Evolutionary conservation across 1,140 invertebrate species (phyloP).

Genomic region (Macrocentrus cingulum): DNA sequence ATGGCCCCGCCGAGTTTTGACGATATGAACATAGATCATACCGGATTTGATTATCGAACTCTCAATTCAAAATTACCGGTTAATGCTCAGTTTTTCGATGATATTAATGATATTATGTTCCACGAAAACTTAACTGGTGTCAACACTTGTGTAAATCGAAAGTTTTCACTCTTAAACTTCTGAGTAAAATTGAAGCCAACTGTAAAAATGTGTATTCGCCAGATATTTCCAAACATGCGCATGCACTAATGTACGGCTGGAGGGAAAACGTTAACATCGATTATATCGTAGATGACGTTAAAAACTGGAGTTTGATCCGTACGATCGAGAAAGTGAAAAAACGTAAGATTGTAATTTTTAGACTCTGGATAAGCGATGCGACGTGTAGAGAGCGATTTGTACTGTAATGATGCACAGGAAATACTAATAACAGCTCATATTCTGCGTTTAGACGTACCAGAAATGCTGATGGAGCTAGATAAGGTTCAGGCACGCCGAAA

Average conservation of each 20-base stretch:
- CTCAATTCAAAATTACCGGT: slow-evolving; percentile 72
- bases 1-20: slow-evolving; percentile 80
- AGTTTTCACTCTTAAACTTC: slow-evolving; percentile 69
- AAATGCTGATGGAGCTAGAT: slow-evolving; percentile 62
- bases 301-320: slow-evolving; percentile 71
- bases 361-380: slow-evolving; percentile 65
- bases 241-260: slow-evolving; percentile 88
- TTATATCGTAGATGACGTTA: slow-evolving; percentile 83
- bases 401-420: slow-evolving; percentile 63
- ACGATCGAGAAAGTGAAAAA: slow-evolving; percentile 64
- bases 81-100: slow-evolving; percentile 68
- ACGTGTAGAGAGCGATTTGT: slow-evolving; percentile 63
- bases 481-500: slow-evolving; percentile 54
- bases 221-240: slow-evolving; percentile 69
- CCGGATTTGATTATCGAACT: slow-evolving; percentile 77
- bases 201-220: slow-evolving; percentile 81
- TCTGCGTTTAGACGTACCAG: slow-evolving; percentile 62
- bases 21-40: slow-evolving; percentile 69
- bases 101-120: slow-evolving; percentile 77
- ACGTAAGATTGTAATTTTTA: slow-evolving; percentile 74
- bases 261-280: slow-evolving; percentile 75
- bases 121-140: slow-evolving; percentile 68
- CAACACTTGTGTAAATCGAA: slow-evolving; percentile 66
- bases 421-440: slow-evolving; percentile 64
- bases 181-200: slow-evolving; percentile 69